Evolutionary conservation across 2,113 vertebrate genomes (phyloP), one percentile per base, ranked within the genome.

Genomic region (Gasterosteus nipponicus): DNA sequence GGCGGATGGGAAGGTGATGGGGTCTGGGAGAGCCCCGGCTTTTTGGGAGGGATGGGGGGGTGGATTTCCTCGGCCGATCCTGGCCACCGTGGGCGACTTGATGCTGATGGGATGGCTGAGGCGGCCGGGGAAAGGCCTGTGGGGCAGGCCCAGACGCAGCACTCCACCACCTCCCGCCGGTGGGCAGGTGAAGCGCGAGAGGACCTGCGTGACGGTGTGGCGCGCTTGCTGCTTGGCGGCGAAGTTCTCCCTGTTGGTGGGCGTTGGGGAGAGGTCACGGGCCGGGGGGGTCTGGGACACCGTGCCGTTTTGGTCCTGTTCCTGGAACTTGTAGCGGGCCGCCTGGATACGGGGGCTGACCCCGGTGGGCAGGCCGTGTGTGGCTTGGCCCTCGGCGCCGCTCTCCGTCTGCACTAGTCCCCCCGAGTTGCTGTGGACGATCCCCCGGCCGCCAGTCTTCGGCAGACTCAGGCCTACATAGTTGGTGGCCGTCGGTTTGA

Each of bases 21-120:
- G 86, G 98, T 96, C 83, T 99, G 97, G 46, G 97, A 99, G 66
- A 99, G 96, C 91, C 98, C 98, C 77, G 98, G 98, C 79, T 99
- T 99, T 94, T 99, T 99, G 81, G 98, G 98, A 87, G 98, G 98
- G 90, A 99, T 99, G 10, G 98, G 98, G 98, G 57, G 97, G 98
- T 82, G 98, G 98, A 83, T 98, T 98, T 87, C 97, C 98, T 90
- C 98, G 92, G 92, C 99, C 98, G 73, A 99, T 97, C 88, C 98
- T 92, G 71, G 96, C 93, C 72, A 92, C 95, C 1, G 94, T 94
- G 1, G 97, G 96, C 59, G 97, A 96, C 93, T 99, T 99, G 89
- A 97, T 78, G 85, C 94, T 94, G 26, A 94, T 94, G 31, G 94
- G 94, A 65, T 95, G 94, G 83, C 91, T 88, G 71, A 94, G 86